These are phyloP conservation scores for Ormyrus rosae DNA, from an alignment of 2,888 invertebrate species.

Conservation along the genomic window DNA sequence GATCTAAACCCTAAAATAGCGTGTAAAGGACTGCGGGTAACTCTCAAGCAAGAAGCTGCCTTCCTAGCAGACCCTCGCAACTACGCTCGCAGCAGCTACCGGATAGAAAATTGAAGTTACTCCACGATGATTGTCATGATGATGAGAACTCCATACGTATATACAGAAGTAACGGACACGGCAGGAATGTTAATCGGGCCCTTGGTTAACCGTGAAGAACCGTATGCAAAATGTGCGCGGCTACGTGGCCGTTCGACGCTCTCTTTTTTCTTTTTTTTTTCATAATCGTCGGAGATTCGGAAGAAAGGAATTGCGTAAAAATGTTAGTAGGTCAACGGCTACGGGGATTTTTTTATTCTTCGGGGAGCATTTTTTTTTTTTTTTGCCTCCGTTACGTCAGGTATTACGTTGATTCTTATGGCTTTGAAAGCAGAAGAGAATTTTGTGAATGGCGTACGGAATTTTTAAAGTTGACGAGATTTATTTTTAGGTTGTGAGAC, in stretches of 20 bases:
- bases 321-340: slow-evolving; percentile 21
- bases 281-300: slow-evolving; percentile 12
- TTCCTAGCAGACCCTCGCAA: not conserved
- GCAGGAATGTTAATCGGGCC: slow-evolving; percentile 35
- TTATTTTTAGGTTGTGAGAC: too few relatives aligned
- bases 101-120: slow-evolving; percentile 21
- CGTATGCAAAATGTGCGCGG: slow-evolving; percentile 1
- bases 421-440: not conserved
- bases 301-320: not conserved
- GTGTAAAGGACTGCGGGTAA: too few relatives aligned
- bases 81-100: not conserved
- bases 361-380: not conserved
- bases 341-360: too few relatives aligned
- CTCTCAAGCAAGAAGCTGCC: too few relatives aligned
- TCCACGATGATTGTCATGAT: not conserved
- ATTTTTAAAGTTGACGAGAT: not conserved
- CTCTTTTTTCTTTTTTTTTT: not conserved
- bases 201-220: slow-evolving; percentile 20
- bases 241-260: not conserved
- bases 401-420: slow-evolving; percentile 5
- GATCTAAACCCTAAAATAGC: too few relatives aligned
- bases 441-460: not conserved
- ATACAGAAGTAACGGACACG: not conserved
- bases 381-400: slow-evolving; percentile 18
- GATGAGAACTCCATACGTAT: not conserved